Base-by-base conservation (phyloP, 2,888 invertebrate genomes). In the Papilio elwesi region DNA sequence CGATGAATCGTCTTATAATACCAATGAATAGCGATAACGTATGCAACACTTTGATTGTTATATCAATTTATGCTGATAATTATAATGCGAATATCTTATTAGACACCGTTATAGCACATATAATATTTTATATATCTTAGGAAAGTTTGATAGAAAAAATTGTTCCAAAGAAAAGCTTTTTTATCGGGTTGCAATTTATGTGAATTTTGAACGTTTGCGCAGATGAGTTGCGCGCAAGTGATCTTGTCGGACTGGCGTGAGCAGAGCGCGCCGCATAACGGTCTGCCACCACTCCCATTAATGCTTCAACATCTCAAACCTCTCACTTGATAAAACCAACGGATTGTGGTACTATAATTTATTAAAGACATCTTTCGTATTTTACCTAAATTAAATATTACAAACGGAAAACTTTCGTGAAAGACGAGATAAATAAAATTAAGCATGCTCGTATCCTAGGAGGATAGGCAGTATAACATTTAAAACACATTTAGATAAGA, bases 211-310 rank as follows among this genome's bases (percentile, higher is more conserved):
- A 7, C 13, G 68, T 9, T 10, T 65, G 64, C 68, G 65, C 62
- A 71, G 74, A 75, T 74, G 75, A 63, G 71, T 73, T 69, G 75
- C 76, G 68, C 76, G 68, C 73, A 65, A 76, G 75, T 76, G 74
- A 73, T 73, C 68, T 64, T 62, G 57, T 74, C 69, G 74, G 70
- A 77, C 79, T 77, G 76, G 65, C 69, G 12, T 15, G 43, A 62
- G 59, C 69, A 52, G 43, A 64, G 76, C 75, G 55, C 67, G 70
- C 64, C 36, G 62, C 71, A 68, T 77, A 77, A 75, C 77, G 77
- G 76, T 75, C 66, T 74, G 51, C 74, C 26, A 80, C 81, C 79
- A 79, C 72, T 82, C 81, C 81, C 83, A 83, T 84, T 85, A 83
- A 84, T 84, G 84, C 82, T 84, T 81, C 81, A 26, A 26, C 80